phyloP scores from a whole-genome alignment of 2,888 invertebrate genomes.

The Lochmaea capreae region DNA sequence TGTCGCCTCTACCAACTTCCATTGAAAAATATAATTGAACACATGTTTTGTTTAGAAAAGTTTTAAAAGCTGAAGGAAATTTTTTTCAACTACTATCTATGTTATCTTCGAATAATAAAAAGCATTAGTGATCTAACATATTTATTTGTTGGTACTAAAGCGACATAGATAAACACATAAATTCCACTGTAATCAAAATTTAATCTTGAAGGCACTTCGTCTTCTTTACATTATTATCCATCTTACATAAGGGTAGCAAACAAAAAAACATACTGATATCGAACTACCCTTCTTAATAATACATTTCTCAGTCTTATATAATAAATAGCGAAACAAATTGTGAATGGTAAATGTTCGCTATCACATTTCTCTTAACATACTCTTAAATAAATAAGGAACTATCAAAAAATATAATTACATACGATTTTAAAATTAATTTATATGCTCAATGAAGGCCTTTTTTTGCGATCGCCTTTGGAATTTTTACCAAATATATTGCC shows the following conservation, averaged over 20 bases:
- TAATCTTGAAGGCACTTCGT: too few species aligned
- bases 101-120: too few species aligned
- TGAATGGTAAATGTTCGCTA: conserved; percentile 21
- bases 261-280: neutral
- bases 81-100: too few species aligned
- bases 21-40: too few species aligned
- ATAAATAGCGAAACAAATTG: conserved; percentile 12
- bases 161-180: too few species aligned
- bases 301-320: conserved; percentile 5
- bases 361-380: conserved; percentile 31
- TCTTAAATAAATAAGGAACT: conserved; percentile 53
- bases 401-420: conserved; percentile 31
- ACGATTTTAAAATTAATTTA: conserved; percentile 61
- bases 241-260: neutral
- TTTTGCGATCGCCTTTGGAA: conserved; percentile 80
- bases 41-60: too few species aligned
- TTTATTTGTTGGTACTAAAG: too few species aligned
- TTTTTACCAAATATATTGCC: conserved; percentile 85
- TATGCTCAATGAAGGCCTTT: conserved; percentile 82
- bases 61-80: too few species aligned
- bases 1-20: too few species aligned
- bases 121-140: too few species aligned
- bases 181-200: too few species aligned
- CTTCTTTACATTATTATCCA: neutral
- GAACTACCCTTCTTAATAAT: neutral